Evolutionary conservation across 2,797 vertebrate genomes (phyloP).

Genomic region (Cuniculus paca): DNA sequence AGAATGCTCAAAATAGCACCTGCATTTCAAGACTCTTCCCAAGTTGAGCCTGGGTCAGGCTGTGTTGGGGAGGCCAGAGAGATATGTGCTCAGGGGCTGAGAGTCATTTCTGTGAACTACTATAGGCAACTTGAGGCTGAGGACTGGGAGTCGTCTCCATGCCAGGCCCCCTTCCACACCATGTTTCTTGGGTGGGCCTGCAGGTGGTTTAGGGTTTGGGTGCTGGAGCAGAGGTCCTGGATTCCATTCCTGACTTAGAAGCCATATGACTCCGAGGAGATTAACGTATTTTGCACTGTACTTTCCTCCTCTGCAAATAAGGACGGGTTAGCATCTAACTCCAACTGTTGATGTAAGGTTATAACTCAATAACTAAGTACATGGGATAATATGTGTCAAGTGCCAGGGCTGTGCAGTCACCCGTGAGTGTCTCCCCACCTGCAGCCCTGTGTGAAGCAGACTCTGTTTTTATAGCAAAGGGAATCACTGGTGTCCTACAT

Average conservation of each 20-base stretch:
- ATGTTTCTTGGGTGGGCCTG: neutral
- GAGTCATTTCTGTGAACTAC: rapidly evolving
- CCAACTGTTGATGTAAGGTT: neutral
- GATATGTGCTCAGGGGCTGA: rapidly evolving
- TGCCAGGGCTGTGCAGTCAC: neutral
- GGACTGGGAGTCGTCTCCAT: rapidly evolving
- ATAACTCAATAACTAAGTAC: neutral
- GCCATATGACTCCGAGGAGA: neutral
- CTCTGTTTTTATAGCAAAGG: neutral
- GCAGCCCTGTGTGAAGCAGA: no score
- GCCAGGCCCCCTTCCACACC: neutral
- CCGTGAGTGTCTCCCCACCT: neutral
- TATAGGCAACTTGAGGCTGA: neutral
- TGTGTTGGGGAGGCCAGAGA: neutral
- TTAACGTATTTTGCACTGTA: neutral
- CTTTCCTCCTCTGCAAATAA: neutral
- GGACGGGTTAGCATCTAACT: neutral
- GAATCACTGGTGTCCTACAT: neutral
- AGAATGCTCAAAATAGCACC: neutral
- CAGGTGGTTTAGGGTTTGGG: neutral
- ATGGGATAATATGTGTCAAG: neutral
- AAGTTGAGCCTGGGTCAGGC: neutral
- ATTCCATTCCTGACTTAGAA: neutral
- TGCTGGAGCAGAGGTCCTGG: neutral
- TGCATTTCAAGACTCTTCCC: neutral